Evolutionary conservation across 2,888 invertebrate genomes (phyloP).

Genomic region (Meta bourneti): DNA sequence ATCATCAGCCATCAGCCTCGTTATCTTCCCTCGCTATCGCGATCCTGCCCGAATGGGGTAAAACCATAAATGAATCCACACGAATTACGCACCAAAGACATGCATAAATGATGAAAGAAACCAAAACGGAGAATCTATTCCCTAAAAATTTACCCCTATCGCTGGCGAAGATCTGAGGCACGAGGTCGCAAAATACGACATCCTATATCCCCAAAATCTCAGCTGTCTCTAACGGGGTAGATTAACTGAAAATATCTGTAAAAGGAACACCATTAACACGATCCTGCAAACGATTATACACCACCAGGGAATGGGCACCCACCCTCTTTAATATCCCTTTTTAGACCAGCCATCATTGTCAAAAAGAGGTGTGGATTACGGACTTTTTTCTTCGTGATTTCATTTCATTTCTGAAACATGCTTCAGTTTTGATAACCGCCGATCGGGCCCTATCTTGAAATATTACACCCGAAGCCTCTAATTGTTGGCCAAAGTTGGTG

Average conservation of each 20-base stretch:
- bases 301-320: constrained; percentile 60
- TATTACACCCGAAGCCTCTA: constrained; percentile 58
- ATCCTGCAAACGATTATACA: constrained; percentile 66
- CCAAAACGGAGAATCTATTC: constrained; percentile 37
- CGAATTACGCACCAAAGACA: constrained; percentile 44
- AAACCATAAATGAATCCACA: constrained; percentile 9
- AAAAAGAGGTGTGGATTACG: constrained; percentile 59
- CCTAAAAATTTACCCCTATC: constrained; percentile 62
- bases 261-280: constrained; percentile 67
- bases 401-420: constrained; percentile 28
- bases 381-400: constrained; percentile 26
- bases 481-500: constrained; percentile 61
- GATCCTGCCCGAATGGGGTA: constrained; percentile 24
- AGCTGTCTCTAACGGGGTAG: constrained; percentile 15
- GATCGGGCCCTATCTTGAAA: constrained; percentile 62
- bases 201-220: constrained; percentile 40
- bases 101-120: constrained; percentile 62
- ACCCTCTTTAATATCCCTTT: constrained; percentile 71
- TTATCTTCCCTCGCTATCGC: constrained; percentile 41
- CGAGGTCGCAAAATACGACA: constrained; percentile 42
- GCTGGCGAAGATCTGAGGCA: constrained; percentile 40
- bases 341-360: constrained; percentile 58
- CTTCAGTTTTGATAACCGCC: constrained; percentile 62
- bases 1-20: constrained; percentile 1
- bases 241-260: constrained; percentile 73